Percentiles rank a stretch among this genome's conserved stretches.
Conservation (phyloP, 2,113 vertebrate species). For the Callospermophilus lateralis region DNA sequence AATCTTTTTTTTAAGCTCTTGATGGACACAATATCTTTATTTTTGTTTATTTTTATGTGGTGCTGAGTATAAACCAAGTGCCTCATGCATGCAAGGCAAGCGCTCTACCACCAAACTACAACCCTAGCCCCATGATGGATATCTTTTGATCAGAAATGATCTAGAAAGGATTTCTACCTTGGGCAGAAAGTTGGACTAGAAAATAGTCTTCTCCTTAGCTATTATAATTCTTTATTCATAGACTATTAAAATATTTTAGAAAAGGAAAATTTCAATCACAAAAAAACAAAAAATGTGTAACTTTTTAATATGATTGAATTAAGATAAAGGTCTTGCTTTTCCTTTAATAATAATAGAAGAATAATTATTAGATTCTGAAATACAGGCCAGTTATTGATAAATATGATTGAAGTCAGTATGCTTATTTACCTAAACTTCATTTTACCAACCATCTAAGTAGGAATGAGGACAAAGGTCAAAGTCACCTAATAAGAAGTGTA, state of each 20-base stretch:
- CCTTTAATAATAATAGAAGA: not conserved
- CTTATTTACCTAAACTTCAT: not conserved
- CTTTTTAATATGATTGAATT: conserved; percentile 38
- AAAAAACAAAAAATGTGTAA: not conserved
- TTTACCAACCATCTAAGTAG: not conserved
- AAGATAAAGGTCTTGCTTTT: conserved; percentile 27
- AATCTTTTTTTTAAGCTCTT: not conserved
- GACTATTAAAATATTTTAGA: not conserved
- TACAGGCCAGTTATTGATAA: not conserved
- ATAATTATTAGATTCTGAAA: not conserved
- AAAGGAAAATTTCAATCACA: not conserved
- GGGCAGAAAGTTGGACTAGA: not conserved
- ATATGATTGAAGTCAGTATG: not conserved
- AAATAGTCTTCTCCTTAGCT: not conserved
- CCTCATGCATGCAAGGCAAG: too few species aligned
- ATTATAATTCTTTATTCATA: not conserved
- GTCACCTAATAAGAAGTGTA: rapidly evolving
- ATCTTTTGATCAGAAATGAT: not conserved
- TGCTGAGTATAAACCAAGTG: too few species aligned
- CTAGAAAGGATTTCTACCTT: not conserved
- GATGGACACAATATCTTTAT: too few species aligned
- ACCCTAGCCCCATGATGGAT: too few species aligned
- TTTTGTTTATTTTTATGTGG: too few species aligned
- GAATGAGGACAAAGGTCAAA: not conserved
- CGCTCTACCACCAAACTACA: too few species aligned